Conservation (phyloP, 2,113 vertebrate genomes). For the Campylomormyrus numenius region DNA sequence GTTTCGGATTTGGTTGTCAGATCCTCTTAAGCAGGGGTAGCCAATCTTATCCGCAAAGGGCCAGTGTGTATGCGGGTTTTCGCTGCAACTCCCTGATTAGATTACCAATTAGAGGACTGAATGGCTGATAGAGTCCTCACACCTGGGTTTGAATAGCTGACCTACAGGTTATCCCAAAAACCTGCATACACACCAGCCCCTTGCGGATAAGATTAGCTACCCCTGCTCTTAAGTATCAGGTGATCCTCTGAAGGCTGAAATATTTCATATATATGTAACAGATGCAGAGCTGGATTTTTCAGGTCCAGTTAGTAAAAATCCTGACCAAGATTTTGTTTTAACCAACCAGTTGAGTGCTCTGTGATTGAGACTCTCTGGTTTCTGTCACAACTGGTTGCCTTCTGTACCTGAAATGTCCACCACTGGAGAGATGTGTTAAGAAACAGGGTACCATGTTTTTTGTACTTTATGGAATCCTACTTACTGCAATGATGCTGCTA, state of each 20-base stretch:
- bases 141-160: too few relatives aligned
- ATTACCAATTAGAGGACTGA: too few relatives aligned
- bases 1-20: background rate
- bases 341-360: background rate
- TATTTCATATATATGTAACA: background rate
- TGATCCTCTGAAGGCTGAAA: background rate
- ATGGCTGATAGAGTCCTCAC: too few relatives aligned
- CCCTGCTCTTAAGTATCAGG: background rate
- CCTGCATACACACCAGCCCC: too few relatives aligned
- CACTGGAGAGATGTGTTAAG: background rate
- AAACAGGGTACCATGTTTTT: background rate
- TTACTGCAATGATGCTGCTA: background rate
- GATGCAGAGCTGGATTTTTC: background rate
- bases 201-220: too few relatives aligned
- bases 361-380: background rate
- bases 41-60: too few relatives aligned
- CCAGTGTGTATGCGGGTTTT: too few relatives aligned
- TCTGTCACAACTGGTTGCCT: background rate
- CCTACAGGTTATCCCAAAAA: too few relatives aligned
- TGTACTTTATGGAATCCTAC: background rate
- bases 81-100: too few relatives aligned
- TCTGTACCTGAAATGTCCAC: background rate
- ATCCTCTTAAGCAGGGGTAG: background rate
- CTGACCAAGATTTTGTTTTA: background rate
- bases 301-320: background rate